Base-by-base conservation (phyloP, 1,140 invertebrate genomes). In the Drosophila ficusphila region DNA sequence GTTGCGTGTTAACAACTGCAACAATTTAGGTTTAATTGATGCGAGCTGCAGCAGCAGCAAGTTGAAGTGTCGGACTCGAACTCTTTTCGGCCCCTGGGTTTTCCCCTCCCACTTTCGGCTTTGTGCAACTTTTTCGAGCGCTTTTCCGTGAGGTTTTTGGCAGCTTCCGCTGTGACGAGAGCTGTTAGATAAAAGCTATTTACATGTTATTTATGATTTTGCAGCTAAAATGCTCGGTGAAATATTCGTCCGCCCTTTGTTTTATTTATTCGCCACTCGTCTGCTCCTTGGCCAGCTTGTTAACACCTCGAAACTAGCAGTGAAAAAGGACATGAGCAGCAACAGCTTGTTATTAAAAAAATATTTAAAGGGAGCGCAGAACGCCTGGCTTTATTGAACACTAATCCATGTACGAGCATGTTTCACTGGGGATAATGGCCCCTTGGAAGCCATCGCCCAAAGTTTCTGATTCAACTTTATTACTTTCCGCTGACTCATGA, bases 21-120 rank as follows among this genome's bases (percentile, higher is more conserved):
- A 88, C 82, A 88, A 88, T 86, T 86, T 86, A 88, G 82, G 82
- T 86, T 86, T 86, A 88, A 88, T 88, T 88, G 82, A 88, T 88
- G 82, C 77, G 62, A 75, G 71, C 64, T 79, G 79, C 79, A 70
- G 58, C 69, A 65, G 68, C 72, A 65, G 64, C 68, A 72, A 64
- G 76, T 61, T 81, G 67, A 85, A 85, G 81, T 88, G 76, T 69
- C 54, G 81, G 69, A 39, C 57, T 58, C 65, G 38, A 27, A 21
- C 53, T 34, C 44, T 11, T 18, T 9, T 23, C 38, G 38, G 21
- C 51, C 47, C 48, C 51, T 12, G 49, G 38, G 56, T 11, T n/a
- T n/a, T 21, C 9, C 27, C 19, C 27, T 4, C 11, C 8, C 1
- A 5, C 33, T 21, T 44, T 11, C 51, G 65, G 57, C 79, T 68